Base-by-base conservation (phyloP, 2,888 invertebrate genomes). In the Lacanobia wlatinum region DNA sequence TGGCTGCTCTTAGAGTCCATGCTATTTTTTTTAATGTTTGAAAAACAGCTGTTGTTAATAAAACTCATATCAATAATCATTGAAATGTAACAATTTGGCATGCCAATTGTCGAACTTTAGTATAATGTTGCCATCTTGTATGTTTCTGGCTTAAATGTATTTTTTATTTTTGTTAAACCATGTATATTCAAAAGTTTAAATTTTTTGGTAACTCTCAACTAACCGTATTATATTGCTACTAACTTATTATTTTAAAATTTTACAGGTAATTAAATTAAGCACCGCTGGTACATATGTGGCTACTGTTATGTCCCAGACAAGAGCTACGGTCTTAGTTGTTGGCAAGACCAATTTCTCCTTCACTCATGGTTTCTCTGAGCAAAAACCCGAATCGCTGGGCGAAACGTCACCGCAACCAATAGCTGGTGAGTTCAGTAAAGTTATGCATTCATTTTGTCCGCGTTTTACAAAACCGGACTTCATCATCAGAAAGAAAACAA, bases 301-400 rank as follows among this genome's bases (percentile, higher is more conserved):
- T n/a, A 73, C 59, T 0, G 87, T 85, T 14, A 55, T 1, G 23
- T 70, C 81, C 2, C 0, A n/a, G 0, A 64, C 66, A 0, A 50
- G 9, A 23, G 78, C 84, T 0, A 74, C 77, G 0, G 71, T 85
- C 0, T 18, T 79, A 40, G 64, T 85, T 5, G 66, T 78, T 4
- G 85, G 83, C n/a, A 78, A 81, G n/a, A 85, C 87, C 8, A 83
- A 87, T 28, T 88, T 87, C 56, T 60, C 62, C 34, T 85, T 87
- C 40, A 63, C 53, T 8, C 83, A 84, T 53, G 86, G 86, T 7
- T 86, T 86, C 62, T 87, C 86, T 1, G 55, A 58, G 48, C 52
- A 73, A 28, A 61, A 59, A 56, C 84, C 87, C 3, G 84, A 81
- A 40, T 58, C 68, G 0, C 8, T 59, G 6, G 52, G 46, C 0